A percentile compares a stretch with the other conserved stretches of the same genome.
Evolutionary conservation across 2,797 vertebrate species (phyloP).

Genomic region (Tinamus major): DNA sequence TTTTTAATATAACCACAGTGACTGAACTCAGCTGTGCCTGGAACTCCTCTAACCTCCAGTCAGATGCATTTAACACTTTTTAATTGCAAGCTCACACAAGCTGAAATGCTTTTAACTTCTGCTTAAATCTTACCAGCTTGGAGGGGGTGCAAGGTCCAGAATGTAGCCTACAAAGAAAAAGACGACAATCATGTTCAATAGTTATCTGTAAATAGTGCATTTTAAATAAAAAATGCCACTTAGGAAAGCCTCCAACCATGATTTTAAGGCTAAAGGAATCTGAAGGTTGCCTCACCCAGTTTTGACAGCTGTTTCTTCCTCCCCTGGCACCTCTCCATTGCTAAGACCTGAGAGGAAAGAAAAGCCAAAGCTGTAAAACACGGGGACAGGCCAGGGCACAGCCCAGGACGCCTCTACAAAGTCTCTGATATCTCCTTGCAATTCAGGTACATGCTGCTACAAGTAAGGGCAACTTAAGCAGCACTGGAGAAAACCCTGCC

Average conservation of each 20-base stretch:
- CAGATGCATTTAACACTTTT: background rate
- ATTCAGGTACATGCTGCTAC: rapidly evolving
- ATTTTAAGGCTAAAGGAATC: background rate
- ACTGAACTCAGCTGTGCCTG: rapidly evolving
- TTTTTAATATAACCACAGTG: background rate
- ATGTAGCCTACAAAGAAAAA: conserved; percentile 48
- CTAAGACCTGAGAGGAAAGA: conserved; percentile 67
- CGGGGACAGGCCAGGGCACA: background rate
- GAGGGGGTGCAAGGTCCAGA: conserved; percentile 17
- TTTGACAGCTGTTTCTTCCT: conserved; percentile 72
- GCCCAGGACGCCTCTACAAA: no score
- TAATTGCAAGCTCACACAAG: background rate
- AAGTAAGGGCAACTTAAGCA: background rate
- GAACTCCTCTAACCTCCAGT: background rate
- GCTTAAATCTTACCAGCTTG: conserved; percentile 52
- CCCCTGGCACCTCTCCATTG: conserved; percentile 67
- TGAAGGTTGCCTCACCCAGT: conserved; percentile 66
- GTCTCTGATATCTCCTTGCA: background rate
- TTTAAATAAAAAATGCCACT: background rate
- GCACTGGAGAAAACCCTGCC: background rate
- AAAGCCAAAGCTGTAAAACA: background rate
- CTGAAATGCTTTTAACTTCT: background rate
- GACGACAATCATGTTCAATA: background rate
- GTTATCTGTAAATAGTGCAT: background rate
- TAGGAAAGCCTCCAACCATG: background rate